Evolutionary conservation across 2,888 invertebrate species (phyloP).

Genomic region (Anaspis maculata): DNA sequence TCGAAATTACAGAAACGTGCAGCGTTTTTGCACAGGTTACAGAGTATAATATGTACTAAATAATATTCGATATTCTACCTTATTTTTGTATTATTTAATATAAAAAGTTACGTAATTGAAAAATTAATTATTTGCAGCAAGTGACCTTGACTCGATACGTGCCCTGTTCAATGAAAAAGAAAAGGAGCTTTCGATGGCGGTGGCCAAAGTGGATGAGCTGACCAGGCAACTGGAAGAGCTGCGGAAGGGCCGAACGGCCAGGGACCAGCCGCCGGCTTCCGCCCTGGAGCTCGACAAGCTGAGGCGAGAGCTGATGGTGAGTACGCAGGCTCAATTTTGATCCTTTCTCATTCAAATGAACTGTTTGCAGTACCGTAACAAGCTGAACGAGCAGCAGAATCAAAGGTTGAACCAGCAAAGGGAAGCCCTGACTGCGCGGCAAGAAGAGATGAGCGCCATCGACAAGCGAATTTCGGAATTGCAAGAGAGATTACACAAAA

Average conservation of each 20-base stretch:
- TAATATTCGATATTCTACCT: no score
- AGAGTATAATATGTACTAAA: no score
- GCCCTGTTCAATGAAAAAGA: constrained; percentile 96
- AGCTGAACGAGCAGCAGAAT: constrained; percentile 91
- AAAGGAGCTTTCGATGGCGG: constrained; percentile 93
- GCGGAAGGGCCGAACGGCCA: constrained; percentile 52
- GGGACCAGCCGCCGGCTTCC: constrained; percentile 59
- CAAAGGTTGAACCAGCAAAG: constrained; percentile 82
- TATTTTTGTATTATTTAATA: no score
- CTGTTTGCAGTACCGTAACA: constrained; percentile 77
- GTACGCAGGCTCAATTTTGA: no score
- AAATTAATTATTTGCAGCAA: constrained; percentile 52
- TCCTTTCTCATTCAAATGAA: no score
- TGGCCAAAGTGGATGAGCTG: constrained; percentile 93
- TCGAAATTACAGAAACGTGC: no score
- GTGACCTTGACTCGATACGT: constrained; percentile 92
- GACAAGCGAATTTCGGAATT: constrained; percentile 91
- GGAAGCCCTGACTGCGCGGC: constrained; percentile 77
- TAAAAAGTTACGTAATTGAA: no score
- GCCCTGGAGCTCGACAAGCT: constrained; percentile 88
- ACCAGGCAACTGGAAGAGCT: constrained; percentile 91
- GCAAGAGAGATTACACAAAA: constrained; percentile 82
- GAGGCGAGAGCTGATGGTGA: constrained; percentile 84
- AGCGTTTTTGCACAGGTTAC: no score
- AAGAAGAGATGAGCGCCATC: constrained; percentile 86